phyloP scores from a whole-genome alignment of 1,140 invertebrate species.

The Caenorhabditis brenneri region DNA sequence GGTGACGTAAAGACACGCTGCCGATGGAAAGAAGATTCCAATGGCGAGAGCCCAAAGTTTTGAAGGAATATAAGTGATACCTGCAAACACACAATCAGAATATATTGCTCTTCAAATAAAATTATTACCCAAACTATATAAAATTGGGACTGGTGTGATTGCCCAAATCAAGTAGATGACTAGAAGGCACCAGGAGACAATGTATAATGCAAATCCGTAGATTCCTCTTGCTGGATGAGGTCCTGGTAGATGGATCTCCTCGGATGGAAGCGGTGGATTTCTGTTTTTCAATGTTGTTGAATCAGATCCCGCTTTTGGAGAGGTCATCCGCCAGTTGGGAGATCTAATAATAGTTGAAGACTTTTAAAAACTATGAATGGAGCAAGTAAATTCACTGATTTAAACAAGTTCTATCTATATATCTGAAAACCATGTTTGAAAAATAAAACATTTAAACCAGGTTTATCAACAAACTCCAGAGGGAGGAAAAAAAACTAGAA shows the following conservation, averaged over 20 bases:
- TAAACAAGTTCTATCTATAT: too few relatives aligned
- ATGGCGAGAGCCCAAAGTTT: slow-evolving; percentile 59
- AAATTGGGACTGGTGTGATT: slow-evolving; percentile 51
- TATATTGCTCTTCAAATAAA: neutral
- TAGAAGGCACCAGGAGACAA: slow-evolving; percentile 47
- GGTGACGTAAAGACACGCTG: slow-evolving; percentile 45
- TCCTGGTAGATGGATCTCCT: slow-evolving; percentile 45
- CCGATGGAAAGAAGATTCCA: slow-evolving; percentile 51
- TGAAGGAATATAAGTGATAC: slow-evolving; percentile 56
- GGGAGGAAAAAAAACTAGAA: neutral
- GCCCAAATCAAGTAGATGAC: slow-evolving; percentile 58
- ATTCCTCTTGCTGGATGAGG: slow-evolving; percentile 53
- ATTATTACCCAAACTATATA: slow-evolving; percentile 43
- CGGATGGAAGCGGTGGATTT: slow-evolving; percentile 26
- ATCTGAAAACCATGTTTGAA: too few relatives aligned
- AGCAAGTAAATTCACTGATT: too few relatives aligned
- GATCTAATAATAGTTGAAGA: neutral
- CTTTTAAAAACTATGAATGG: too few relatives aligned
- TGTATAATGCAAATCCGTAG: slow-evolving; percentile 59
- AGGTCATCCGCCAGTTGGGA: slow-evolving; percentile 16
- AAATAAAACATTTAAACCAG: too few relatives aligned
- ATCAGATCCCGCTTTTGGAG: neutral
- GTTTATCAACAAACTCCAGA: neutral
- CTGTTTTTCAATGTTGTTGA: neutral
- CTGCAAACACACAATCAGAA: neutral